These are phyloP conservation scores for Aphrocallistes beatrix DNA, from an alignment of 37 sponge, comb jelly and placozoan species.

Conservation along the genomic window DNA sequence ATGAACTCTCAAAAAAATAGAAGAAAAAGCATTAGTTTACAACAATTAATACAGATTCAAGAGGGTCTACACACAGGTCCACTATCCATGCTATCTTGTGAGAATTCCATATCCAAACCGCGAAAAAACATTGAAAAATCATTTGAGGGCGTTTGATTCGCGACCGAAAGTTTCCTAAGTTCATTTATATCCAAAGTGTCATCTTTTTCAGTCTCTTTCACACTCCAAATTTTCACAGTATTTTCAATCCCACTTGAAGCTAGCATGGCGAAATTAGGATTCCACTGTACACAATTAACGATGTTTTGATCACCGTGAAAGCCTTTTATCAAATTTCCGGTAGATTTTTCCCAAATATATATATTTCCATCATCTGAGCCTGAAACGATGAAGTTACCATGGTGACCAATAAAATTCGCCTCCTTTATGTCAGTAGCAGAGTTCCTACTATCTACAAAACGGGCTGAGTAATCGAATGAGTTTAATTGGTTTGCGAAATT, in stretches of 20 bases:
- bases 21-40: neutral
- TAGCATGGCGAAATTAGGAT: conserved; percentile 41
- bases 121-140: conserved; percentile 1
- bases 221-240: conserved; percentile 46
- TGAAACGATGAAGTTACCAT: conserved; percentile 69
- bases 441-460: conserved; percentile 82
- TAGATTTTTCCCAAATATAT: conserved; percentile 79
- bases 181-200: neutral
- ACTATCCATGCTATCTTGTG: neutral
- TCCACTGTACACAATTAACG: conserved; percentile 83
- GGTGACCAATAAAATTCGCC: conserved; percentile 73
- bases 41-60: neutral
- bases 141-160: neutral
- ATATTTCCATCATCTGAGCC: conserved; percentile 88
- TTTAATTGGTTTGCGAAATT: neutral
- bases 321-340: conserved; percentile 44
- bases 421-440: conserved; percentile 95
- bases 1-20: neutral
- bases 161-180: neutral
- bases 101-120: neutral
- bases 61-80: neutral
- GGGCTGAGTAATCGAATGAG: conserved; percentile 44
- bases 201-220: neutral
- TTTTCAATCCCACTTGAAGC: conserved; percentile 82
- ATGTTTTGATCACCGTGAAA: conserved; percentile 62